Evolutionary conservation across 92 coral and sea anemone species (phyloP).

Genomic region (Nematostella vectensis): DNA sequence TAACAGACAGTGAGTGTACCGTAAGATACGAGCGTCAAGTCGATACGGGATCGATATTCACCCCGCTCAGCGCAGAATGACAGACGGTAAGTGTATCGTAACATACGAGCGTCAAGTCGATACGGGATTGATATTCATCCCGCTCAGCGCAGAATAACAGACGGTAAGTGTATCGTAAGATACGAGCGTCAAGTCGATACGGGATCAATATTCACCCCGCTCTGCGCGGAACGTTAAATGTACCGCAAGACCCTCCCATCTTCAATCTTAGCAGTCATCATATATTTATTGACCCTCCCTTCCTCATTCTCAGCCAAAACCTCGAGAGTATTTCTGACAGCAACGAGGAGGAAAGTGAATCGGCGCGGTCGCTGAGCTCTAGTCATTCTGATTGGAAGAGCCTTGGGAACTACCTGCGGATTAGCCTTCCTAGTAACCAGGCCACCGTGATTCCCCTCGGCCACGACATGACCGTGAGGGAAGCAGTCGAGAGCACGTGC

Average conservation of each 20-base stretch:
- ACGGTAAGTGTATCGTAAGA: no score
- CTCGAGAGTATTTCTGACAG: conserved; percentile 57
- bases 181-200: conserved; percentile 74
- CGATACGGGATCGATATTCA: conserved; percentile 88
- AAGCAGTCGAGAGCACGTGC: conserved; percentile 71
- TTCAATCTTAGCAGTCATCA: not conserved
- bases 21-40: no score
- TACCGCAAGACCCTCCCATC: not conserved
- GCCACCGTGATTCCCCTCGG: conserved; percentile 82
- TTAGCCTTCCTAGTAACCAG: conserved; percentile 71
- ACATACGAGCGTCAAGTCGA: conserved; percentile 76
- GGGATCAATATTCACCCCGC: conserved; percentile 74
- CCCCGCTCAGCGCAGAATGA: conserved; percentile 26
- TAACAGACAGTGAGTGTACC: no score
- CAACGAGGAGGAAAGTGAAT: conserved; percentile 34
- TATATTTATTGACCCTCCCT: not conserved
- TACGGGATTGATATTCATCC: conserved; percentile 84
- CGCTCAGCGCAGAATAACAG: conserved; percentile 60
- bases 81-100: no score
- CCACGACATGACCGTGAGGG: conserved; percentile 72
- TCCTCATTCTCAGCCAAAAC: conserved; percentile 17
- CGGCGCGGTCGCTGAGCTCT: conserved; percentile 57
- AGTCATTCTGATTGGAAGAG: conserved; percentile 87
- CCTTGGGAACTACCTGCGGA: conserved; percentile 84
- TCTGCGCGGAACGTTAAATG: conserved; percentile 13